Percentiles rank a stretch among this genome's conserved stretches.
Conservation (phyloP, 2,797 vertebrate genomes). For the Anguilla marmorata region DNA sequence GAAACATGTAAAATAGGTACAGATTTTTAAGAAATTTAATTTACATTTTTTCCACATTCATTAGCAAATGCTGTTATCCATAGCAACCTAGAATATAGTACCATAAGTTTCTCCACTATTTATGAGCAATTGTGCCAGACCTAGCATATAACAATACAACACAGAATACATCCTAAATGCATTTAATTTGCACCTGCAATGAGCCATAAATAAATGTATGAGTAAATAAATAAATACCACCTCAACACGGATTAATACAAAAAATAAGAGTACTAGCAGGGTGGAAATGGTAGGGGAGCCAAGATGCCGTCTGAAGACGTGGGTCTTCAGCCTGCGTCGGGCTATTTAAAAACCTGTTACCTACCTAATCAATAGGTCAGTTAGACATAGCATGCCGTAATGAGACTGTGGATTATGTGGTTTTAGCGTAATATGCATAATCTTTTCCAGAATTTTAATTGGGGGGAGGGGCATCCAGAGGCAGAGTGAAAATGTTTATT, state of each 20-base stretch:
- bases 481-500: neutral
- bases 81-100: neutral
- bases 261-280: too few relatives aligned
- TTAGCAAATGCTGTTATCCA: too few relatives aligned
- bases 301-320: neutral
- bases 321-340: too few relatives aligned
- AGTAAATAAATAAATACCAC: neutral
- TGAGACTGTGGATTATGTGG: neutral
- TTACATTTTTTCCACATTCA: too few relatives aligned
- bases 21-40: too few relatives aligned
- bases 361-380: neutral
- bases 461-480: neutral
- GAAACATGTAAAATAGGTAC: neutral
- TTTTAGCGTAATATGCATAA: neutral
- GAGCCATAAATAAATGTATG: too few relatives aligned
- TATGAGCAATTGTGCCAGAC: neutral
- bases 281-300: neutral
- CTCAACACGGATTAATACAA: neutral
- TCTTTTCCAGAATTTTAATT: neutral
- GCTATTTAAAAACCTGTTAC: neutral
- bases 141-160: neutral
- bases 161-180: neutral
- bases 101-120: neutral
- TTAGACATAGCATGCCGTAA: neutral
- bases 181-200: neutral